Evolutionary conservation across 2,888 invertebrate species (phyloP).

Genomic region (Dryocosmus kuriphilus): DNA sequence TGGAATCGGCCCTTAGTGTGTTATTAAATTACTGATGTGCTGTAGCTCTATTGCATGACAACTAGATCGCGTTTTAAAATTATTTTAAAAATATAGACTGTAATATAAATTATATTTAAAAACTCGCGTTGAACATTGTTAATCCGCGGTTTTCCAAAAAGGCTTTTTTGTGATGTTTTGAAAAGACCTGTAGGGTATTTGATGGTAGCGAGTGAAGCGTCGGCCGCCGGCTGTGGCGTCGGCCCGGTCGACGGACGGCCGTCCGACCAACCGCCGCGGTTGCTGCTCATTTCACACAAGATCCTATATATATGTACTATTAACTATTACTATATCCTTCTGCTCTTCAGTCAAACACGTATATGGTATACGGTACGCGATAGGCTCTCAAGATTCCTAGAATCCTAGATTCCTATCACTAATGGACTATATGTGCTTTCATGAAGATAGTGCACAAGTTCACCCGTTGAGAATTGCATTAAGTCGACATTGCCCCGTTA

Average conservation of each 20-base stretch:
- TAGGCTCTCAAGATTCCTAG: not conserved
- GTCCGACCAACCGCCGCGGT: not conserved
- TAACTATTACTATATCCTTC: not conserved
- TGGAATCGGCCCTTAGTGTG: too few relatives aligned
- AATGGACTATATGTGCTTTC: not conserved
- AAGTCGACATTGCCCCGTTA: not conserved
- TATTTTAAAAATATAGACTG: not conserved
- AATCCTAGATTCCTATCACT: not conserved
- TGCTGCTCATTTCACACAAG: conserved; percentile 3
- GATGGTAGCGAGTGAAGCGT: conserved; percentile 4
- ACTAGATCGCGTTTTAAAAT: not conserved
- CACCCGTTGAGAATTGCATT: not conserved
- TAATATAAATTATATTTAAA: not conserved
- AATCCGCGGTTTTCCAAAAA: not conserved
- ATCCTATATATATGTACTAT: not conserved
- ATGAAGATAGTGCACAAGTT: not conserved
- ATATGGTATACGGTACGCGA: not conserved
- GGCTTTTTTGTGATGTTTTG: not conserved
- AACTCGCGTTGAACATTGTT: not conserved
- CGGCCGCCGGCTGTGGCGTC: conserved; percentile 7
- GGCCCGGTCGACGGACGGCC: not conserved
- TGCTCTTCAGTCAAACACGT: not conserved
- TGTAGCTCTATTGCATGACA: not conserved
- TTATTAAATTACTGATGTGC: not conserved
- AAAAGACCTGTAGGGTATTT: not conserved